Evolutionary conservation across 2,797 vertebrate genomes (phyloP).

Genomic region (Dallia pectoralis): DNA sequence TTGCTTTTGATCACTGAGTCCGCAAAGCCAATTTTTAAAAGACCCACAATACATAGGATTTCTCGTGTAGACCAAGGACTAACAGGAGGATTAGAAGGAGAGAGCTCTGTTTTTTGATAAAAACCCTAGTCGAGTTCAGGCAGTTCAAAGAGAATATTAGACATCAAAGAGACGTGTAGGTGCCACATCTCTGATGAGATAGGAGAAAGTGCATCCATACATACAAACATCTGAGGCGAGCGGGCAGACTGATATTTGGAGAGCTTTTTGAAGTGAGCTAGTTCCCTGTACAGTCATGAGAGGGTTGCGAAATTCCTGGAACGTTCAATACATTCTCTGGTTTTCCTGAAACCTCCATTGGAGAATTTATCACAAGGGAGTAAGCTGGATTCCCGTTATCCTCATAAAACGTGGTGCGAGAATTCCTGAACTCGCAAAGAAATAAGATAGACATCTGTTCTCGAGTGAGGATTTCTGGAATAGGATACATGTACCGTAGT

Average conservation of each 20-base stretch:
- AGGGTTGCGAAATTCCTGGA: constrained; percentile 8
- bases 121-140: background rate
- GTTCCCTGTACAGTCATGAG: constrained; percentile 20
- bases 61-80: constrained; percentile 5
- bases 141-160: constrained; percentile 29
- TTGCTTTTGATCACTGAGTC: constrained; percentile 6
- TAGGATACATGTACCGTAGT: too few relatives aligned
- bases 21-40: background rate
- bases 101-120: constrained; percentile 11
- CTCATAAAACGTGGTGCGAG: too few relatives aligned
- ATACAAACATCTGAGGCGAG: constrained; percentile 29
- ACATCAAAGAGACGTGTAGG: constrained; percentile 28
- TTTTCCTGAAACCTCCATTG: background rate
- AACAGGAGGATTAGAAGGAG: background rate
- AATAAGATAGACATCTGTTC: too few relatives aligned
- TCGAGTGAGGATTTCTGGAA: too few relatives aligned
- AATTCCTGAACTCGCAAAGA: too few relatives aligned
- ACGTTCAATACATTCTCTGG: constrained; percentile 8
- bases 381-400: too few relatives aligned
- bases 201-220: constrained; percentile 7
- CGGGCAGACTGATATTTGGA: constrained; percentile 5
- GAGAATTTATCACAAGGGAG: too few relatives aligned
- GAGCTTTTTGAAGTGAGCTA: constrained; percentile 34
- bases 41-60: background rate
- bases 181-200: constrained; percentile 21